These are phyloP conservation scores for Natrix natrix DNA, from an alignment of 2,797 vertebrate genomes.

Conservation along the genomic window DNA sequence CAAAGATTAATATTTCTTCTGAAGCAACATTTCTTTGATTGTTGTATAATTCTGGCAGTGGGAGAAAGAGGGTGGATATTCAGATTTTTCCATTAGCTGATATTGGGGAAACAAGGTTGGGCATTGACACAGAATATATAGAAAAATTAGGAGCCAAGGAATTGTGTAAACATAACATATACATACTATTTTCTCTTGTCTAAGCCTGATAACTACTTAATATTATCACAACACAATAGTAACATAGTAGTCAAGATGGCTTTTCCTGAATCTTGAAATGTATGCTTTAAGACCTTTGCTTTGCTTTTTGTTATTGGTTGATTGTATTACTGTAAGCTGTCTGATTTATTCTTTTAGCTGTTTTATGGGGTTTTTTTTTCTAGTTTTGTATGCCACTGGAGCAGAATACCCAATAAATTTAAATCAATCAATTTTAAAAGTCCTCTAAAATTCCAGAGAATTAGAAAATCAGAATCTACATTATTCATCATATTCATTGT, in stretches of 20 bases:
- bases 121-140: not conserved
- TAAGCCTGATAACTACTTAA: not conserved
- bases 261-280: not conserved
- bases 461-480: not conserved
- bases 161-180: not conserved
- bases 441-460: not conserved
- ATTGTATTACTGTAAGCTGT: not conserved
- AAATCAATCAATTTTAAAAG: not conserved
- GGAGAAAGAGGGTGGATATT: not conserved
- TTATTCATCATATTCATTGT: not conserved
- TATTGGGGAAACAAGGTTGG: no score
- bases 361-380: not conserved
- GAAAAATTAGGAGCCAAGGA: not conserved
- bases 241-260: not conserved
- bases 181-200: not conserved
- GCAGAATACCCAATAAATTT: not conserved
- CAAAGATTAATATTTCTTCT: conserved; percentile 30
- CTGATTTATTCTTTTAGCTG: not conserved
- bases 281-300: not conserved
- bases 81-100: not conserved
- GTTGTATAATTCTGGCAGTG: conserved; percentile 40
- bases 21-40: conserved; percentile 53
- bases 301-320: not conserved
- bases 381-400: not conserved
- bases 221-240: not conserved